These are phyloP conservation scores for Ennomos fuscantarius DNA, from an alignment of 2,888 invertebrate genomes.

Conservation along the genomic window DNA sequence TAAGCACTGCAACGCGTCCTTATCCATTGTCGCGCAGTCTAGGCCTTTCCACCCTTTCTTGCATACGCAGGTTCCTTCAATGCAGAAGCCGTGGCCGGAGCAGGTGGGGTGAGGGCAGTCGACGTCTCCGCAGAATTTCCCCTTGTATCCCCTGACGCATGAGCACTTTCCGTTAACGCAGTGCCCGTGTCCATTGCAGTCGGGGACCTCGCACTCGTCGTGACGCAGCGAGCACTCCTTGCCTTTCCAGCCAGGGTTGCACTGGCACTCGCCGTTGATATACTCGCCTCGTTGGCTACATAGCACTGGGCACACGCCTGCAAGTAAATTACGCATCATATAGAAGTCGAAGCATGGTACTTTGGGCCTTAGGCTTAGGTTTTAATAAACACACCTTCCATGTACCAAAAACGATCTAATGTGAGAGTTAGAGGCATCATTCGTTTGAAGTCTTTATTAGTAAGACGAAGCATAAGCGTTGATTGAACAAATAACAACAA, in stretches of 20 bases:
- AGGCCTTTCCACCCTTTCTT: constrained; percentile 98
- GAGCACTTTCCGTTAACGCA: constrained; percentile 98
- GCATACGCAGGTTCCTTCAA: constrained; percentile 97
- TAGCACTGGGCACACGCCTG: constrained; percentile 97
- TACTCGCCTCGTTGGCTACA: constrained; percentile 99
- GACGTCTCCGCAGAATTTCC: constrained; percentile 96
- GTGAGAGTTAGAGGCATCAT: too few species aligned
- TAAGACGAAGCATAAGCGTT: constrained; percentile 6
- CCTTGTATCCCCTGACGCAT: constrained; percentile 97
- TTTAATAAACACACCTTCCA: too few species aligned
- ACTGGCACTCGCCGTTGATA: constrained; percentile 97
- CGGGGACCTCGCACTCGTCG: constrained; percentile 98
- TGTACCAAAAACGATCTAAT: too few species aligned
- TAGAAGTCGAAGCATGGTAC: background rate
- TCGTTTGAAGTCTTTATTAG: background rate
- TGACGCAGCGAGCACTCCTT: constrained; percentile 97
- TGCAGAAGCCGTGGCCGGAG: constrained; percentile 97
- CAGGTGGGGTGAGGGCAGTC: constrained; percentile 98
- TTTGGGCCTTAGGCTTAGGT: too few species aligned
- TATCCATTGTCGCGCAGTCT: constrained; percentile 96
- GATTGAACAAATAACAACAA: background rate
- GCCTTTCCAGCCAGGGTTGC: constrained; percentile 99
- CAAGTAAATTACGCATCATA: constrained; percentile 40
- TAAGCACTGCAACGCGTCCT: constrained; percentile 95
- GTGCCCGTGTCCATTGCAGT: constrained; percentile 98